A percentile compares a stretch with the other conserved stretches of the same genome.
These are phyloP conservation scores for Anastatus disparis DNA, from an alignment of 1,140 invertebrate genomes.

Conservation along the genomic window DNA sequence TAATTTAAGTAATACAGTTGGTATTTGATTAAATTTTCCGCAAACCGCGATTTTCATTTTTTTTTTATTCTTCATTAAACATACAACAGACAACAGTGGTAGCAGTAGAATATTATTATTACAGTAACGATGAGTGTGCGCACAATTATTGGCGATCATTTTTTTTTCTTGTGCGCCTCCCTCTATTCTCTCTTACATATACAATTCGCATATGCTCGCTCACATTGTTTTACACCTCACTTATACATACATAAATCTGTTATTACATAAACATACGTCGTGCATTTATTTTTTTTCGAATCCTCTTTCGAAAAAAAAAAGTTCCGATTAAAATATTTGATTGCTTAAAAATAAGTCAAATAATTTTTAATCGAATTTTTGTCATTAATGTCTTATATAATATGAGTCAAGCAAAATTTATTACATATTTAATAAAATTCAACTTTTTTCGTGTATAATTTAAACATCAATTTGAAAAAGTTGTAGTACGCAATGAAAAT, in stretches of 20 bases:
- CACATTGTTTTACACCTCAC: not conserved
- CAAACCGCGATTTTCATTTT: constrained; percentile 40
- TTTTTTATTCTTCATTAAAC: constrained; percentile 45
- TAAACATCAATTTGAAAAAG: too few species aligned
- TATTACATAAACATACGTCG: constrained; percentile 24
- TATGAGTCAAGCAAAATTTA: too few species aligned
- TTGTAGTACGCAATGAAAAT: too few species aligned
- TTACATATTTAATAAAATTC: too few species aligned
- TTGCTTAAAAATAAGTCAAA: not conserved
- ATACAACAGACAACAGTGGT: constrained; percentile 62
- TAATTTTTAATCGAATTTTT: not conserved
- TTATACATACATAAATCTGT: constrained; percentile 35
- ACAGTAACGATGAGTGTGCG: constrained; percentile 59
- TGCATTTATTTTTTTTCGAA: constrained; percentile 17
- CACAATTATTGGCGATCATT: constrained; percentile 3
- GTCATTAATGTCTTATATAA: too few species aligned
- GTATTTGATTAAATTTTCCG: constrained; percentile 57
- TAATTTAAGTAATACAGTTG: constrained; percentile 60
- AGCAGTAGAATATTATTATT: constrained; percentile 63
- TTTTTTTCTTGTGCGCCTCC: constrained; percentile 5
- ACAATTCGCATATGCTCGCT: not conserved
- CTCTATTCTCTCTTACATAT: not conserved
- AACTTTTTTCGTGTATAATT: too few species aligned
- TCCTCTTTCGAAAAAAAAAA: not conserved
- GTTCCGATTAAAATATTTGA: not conserved